phyloP scores from a whole-genome alignment of 2,797 vertebrate species.

The Poecilia gillii region DNA sequence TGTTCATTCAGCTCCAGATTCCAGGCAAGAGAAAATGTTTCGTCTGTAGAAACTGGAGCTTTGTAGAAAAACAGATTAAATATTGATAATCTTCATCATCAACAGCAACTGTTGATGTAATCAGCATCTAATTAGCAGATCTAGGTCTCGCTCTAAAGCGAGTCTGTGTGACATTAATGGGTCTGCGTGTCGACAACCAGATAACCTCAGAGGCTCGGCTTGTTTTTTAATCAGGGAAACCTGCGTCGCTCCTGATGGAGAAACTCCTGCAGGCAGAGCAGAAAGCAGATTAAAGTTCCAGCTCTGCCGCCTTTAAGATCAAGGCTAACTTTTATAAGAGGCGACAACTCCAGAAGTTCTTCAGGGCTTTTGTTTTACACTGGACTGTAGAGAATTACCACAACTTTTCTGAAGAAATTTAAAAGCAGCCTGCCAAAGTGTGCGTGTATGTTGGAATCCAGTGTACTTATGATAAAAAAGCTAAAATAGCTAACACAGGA shows the following conservation, averaged over 20 bases:
- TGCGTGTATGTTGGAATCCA: too few relatives aligned
- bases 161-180: slow-evolving; percentile 8
- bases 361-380: not conserved
- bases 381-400: not conserved
- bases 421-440: too few relatives aligned
- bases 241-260: not conserved
- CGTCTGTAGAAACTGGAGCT: not conserved
- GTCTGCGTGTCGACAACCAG: slow-evolving; percentile 32
- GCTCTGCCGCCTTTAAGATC: not conserved
- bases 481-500: too few relatives aligned
- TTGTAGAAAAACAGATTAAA: not conserved
- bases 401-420: too few relatives aligned
- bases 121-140: not conserved
- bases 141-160: not conserved
- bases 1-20: too few relatives aligned
- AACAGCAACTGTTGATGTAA: not conserved
- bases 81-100: not conserved
- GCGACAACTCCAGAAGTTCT: not conserved
- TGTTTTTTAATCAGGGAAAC: slow-evolving; percentile 30
- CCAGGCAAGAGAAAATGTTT: not conserved
- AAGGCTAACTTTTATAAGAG: not conserved
- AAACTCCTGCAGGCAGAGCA: not conserved
- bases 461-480: too few relatives aligned
- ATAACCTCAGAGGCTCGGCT: slow-evolving; percentile 15
- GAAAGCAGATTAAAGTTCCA: not conserved